Conservation (phyloP, 2,113 vertebrate species). For the Porphyrio hochstetteri region DNA sequence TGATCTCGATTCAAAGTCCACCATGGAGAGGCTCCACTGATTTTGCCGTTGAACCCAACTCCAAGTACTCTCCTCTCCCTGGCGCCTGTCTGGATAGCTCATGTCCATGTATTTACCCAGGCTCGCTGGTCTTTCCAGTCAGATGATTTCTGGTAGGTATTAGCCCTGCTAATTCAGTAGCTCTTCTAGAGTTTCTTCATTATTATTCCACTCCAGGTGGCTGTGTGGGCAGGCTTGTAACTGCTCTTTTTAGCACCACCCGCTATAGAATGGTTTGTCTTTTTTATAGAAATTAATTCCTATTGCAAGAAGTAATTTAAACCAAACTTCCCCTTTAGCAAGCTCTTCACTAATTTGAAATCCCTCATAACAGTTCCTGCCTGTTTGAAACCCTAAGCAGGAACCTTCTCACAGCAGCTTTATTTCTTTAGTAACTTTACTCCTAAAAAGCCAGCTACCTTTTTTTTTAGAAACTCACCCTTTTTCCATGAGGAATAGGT, state of each 20-base stretch:
- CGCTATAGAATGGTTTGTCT: background rate
- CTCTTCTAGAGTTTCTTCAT: constrained; percentile 50
- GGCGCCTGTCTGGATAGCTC: background rate
- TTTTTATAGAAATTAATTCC: constrained; percentile 32
- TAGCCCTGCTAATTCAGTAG: constrained; percentile 40
- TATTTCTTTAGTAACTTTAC: background rate
- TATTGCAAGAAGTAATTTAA: constrained; percentile 1
- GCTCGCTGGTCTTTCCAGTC: background rate
- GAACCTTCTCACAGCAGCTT: background rate
- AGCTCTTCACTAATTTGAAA: background rate
- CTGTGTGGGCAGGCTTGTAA: constrained; percentile 33
- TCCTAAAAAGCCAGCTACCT: background rate
- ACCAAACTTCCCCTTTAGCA: constrained; percentile 7
- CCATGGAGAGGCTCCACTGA: background rate
- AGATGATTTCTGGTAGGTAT: constrained; percentile 21
- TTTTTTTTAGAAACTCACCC: background rate
- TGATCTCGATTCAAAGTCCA: background rate
- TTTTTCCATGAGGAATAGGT: background rate
- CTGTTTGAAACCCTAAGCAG: background rate
- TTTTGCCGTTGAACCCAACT: background rate
- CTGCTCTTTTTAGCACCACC: constrained; percentile 56
- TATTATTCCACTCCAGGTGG: constrained; percentile 52
- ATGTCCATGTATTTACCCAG: background rate
- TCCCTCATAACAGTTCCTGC: background rate
- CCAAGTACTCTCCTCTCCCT: background rate